A percentile compares a stretch with the other conserved stretches of the same genome.
phyloP scores from a whole-genome alignment of 2,113 vertebrate genomes.

The Centropus unirufus region DNA sequence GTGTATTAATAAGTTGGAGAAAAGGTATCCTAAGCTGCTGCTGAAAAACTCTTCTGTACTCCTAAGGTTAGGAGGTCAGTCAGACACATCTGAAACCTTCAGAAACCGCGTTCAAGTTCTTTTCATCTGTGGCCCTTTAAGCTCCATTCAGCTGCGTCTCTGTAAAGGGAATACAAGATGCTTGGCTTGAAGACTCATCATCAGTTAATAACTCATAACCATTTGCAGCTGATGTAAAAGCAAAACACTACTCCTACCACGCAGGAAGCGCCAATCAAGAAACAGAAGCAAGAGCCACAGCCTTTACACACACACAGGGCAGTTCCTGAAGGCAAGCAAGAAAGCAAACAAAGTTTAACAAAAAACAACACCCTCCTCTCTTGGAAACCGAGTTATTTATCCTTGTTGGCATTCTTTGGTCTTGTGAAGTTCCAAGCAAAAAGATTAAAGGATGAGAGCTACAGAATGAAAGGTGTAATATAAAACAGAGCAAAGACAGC shows the following conservation, averaged over 20 bases:
- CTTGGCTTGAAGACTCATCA: conserved; percentile 85
- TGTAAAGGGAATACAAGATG: conserved; percentile 96
- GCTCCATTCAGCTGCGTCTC: conserved; percentile 80
- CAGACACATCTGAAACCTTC: conserved; percentile 72
- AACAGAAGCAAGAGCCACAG: background rate
- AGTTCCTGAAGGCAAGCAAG: conserved; percentile 2
- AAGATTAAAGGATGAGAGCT: background rate
- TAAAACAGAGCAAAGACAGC: background rate
- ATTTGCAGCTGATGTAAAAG: conserved; percentile 73
- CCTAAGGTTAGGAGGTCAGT: conserved; percentile 66
- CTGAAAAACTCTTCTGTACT: conserved; percentile 70
- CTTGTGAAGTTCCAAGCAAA: background rate
- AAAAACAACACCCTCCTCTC: background rate
- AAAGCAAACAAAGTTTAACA: background rate
- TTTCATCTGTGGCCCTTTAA: conserved; percentile 76
- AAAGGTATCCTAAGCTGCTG: conserved; percentile 66
- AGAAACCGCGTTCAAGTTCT: conserved; percentile 72
- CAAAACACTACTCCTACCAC: conserved; percentile 51
- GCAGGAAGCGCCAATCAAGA: conserved; percentile 18
- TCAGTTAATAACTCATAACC: conserved; percentile 77
- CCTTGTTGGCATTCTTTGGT: background rate
- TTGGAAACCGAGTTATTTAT: background rate
- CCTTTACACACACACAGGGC: background rate
- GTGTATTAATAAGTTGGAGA: conserved; percentile 55
- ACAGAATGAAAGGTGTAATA: background rate